Evolutionary conservation across 92 coral and sea anemone species (phyloP).

Genomic region (Epizoanthus illoricatus): DNA sequence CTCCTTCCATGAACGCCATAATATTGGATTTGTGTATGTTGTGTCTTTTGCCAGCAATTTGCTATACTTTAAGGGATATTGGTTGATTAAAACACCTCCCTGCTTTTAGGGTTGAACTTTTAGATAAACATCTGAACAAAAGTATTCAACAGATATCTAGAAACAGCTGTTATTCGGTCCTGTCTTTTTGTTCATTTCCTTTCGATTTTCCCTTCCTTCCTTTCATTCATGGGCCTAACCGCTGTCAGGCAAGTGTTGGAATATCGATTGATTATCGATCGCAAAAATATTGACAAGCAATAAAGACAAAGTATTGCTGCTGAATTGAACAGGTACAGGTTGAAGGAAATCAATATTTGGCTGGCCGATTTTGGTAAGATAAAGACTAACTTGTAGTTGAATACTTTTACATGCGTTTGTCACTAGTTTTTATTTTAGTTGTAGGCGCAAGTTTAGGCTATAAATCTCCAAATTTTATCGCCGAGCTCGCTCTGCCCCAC

Average conservation of each 20-base stretch:
- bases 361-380: too few species aligned
- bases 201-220: neutral
- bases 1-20: conserved; percentile 85
- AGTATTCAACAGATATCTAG: neutral
- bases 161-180: neutral
- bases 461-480: neutral
- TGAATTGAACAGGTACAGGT: neutral
- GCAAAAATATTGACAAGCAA: neutral
- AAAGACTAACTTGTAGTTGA: too few species aligned
- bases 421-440: neutral
- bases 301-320: neutral
- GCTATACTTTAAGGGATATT: conserved; percentile 17
- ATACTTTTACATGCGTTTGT: too few species aligned
- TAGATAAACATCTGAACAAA: neutral
- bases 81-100: neutral
- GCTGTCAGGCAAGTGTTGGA: neutral
- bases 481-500: neutral
- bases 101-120: neutral
- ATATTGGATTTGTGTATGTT: conserved; percentile 17
- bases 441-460: neutral
- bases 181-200: neutral
- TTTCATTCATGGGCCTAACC: neutral
- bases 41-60: neutral
- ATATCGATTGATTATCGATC: conserved; percentile 21
- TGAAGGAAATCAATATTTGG: too few species aligned